Percentiles rank a stretch among this genome's conserved stretches.
phyloP scores from a whole-genome alignment of 2,113 vertebrate species.

The Paralichthys olivaceus region DNA sequence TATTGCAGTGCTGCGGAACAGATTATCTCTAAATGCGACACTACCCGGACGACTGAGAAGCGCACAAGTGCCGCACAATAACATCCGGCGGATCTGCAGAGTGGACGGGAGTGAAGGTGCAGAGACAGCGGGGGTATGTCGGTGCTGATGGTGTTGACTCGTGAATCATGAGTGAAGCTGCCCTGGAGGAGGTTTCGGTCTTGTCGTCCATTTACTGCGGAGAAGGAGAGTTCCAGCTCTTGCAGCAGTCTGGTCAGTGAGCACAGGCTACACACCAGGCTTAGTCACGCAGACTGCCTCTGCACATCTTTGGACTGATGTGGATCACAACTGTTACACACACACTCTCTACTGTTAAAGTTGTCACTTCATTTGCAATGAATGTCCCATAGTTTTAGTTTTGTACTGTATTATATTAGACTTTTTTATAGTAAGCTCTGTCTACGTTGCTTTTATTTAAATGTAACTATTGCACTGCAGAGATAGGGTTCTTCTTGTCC shows the following conservation, averaged over 20 bases:
- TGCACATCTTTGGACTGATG: too few relatives aligned
- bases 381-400: background rate
- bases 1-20: background rate
- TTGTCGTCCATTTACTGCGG: conserved; percentile 87
- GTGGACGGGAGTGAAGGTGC: too few relatives aligned
- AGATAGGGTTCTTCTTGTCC: too few relatives aligned
- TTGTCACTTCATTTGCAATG: background rate
- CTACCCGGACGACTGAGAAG: background rate
- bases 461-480: too few relatives aligned
- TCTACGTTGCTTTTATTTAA: too few relatives aligned
- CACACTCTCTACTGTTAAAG: too few relatives aligned
- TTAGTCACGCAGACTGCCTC: too few relatives aligned
- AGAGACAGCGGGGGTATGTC: too few relatives aligned
- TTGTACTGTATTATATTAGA: background rate
- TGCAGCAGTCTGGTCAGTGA: conserved; percentile 62
- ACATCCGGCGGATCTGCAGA: background rate
- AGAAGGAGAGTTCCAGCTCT: conserved; percentile 80
- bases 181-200: conserved; percentile 80
- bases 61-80: background rate
- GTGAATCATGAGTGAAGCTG: conserved; percentile 75
- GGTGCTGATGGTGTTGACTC: background rate
- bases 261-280: background rate
- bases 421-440: too few relatives aligned
- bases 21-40: background rate
- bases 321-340: too few relatives aligned